Evolutionary conservation across 1,140 invertebrate species (phyloP).

Genomic region (Triops cancriformis): DNA sequence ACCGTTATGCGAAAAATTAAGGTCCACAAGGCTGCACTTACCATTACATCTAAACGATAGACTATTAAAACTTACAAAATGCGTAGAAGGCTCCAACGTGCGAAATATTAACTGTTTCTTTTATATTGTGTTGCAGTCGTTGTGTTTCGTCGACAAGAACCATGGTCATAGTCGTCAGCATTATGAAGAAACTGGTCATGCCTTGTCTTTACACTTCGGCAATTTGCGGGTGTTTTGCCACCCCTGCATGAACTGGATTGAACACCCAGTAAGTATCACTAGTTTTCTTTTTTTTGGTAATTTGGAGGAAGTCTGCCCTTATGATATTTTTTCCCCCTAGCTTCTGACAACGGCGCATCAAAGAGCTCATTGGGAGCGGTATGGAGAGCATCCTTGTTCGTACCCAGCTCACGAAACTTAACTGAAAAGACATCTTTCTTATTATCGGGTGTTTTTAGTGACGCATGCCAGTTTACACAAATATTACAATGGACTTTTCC

Average conservation of each 20-base stretch:
- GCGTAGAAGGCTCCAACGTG: no score
- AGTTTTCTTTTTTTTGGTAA: background rate
- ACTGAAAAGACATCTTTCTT: no score
- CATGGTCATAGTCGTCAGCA: slow-evolving; percentile 71
- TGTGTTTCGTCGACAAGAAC: background rate
- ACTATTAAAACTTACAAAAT: no score
- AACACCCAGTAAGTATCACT: slow-evolving; percentile 51
- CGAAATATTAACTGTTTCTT: background rate
- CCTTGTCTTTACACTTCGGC: slow-evolving; percentile 63
- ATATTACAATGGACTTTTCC: no score
- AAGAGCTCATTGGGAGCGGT: slow-evolving; percentile 61
- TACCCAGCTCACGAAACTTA: background rate
- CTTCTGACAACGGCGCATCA: slow-evolving; percentile 57
- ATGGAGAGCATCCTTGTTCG: slow-evolving; percentile 51
- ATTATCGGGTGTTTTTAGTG: no score
- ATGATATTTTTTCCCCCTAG: slow-evolving; percentile 36
- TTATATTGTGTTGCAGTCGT: background rate
- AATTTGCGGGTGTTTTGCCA: slow-evolving; percentile 88
- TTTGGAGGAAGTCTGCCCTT: background rate
- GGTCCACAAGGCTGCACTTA: no score
- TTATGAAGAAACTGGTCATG: slow-evolving; percentile 49
- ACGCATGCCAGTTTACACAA: background rate
- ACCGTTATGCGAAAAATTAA: no score
- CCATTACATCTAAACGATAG: background rate
- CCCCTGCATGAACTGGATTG: slow-evolving; percentile 67